phyloP scores from a whole-genome alignment of 1,140 invertebrate species.

The Diabrotica virgifera region DNA sequence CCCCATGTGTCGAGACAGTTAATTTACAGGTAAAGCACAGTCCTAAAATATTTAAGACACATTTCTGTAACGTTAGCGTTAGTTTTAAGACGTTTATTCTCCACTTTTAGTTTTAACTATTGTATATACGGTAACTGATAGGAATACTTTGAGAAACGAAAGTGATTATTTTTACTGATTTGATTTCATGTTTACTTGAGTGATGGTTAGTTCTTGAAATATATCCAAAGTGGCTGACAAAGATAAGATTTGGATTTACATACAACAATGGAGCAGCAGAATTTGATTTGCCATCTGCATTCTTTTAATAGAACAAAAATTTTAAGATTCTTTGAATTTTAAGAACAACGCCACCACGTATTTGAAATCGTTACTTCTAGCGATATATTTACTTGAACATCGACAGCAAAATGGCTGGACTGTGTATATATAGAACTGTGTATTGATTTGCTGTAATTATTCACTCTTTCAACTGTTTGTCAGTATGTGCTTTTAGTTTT shows the following conservation, averaged over 20 bases:
- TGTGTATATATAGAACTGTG: conserved; percentile 23
- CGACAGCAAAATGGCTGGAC: conserved; percentile 1
- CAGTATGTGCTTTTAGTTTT: conserved; percentile 40
- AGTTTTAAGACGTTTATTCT: neutral
- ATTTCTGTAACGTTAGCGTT: neutral
- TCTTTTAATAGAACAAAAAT: too few relatives aligned
- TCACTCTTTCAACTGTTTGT: conserved; percentile 32
- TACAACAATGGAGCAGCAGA: too few relatives aligned
- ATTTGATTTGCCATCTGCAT: too few relatives aligned
- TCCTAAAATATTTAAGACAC: neutral
- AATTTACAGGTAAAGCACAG: neutral
- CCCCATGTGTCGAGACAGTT: too few relatives aligned
- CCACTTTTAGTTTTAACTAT: conserved; percentile 1
- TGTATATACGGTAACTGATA: conserved; percentile 9
- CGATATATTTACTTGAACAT: conserved; percentile 1
- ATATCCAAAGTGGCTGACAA: too few relatives aligned
- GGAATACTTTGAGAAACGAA: neutral
- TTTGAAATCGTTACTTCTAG: neutral
- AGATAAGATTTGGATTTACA: too few relatives aligned
- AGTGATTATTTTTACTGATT: conserved; percentile 5
- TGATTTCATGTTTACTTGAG: too few relatives aligned
- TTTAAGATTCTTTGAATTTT: too few relatives aligned
- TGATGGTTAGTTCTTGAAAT: too few relatives aligned
- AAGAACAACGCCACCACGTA: too few relatives aligned
- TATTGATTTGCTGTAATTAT: conserved; percentile 27